Conservation (phyloP, 2,888 invertebrate genomes). For the Tolmerus cingulatus region DNA sequence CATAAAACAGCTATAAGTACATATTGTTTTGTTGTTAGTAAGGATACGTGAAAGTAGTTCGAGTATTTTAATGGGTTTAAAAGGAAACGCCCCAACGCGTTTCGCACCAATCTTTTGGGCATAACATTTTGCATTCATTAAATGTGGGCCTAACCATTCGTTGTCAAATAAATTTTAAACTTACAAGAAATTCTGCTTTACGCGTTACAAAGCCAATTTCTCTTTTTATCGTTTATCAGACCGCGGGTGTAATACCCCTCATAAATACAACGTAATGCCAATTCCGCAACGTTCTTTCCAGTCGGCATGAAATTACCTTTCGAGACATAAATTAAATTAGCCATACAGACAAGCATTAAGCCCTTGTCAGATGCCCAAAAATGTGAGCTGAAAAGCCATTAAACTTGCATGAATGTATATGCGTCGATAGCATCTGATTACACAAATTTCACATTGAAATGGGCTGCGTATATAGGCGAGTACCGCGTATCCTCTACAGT, state of each 20-base stretch:
- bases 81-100: background rate
- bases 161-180: background rate
- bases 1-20: no score
- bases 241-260: background rate
- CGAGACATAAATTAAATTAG: constrained; percentile 10
- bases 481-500: background rate
- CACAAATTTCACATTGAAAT: constrained; percentile 1
- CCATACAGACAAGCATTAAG: constrained; percentile 17
- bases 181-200: background rate
- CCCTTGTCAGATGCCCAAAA: constrained; percentile 15
- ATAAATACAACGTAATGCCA: background rate
- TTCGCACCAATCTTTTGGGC: background rate
- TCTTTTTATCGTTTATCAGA: background rate
- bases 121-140: background rate
- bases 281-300: background rate
- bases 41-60: no score
- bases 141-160: background rate
- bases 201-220: background rate
- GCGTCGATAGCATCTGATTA: constrained; percentile 21
- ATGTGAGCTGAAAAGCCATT: background rate
- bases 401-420: background rate
- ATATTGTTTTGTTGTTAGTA: no score
- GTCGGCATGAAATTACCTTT: background rate
- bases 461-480: background rate
- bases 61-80: no score